A percentile compares a stretch with the other conserved stretches of the same genome.
These are phyloP conservation scores for Colius striatus DNA, from an alignment of 2,113 vertebrate genomes.

Conservation along the genomic window DNA sequence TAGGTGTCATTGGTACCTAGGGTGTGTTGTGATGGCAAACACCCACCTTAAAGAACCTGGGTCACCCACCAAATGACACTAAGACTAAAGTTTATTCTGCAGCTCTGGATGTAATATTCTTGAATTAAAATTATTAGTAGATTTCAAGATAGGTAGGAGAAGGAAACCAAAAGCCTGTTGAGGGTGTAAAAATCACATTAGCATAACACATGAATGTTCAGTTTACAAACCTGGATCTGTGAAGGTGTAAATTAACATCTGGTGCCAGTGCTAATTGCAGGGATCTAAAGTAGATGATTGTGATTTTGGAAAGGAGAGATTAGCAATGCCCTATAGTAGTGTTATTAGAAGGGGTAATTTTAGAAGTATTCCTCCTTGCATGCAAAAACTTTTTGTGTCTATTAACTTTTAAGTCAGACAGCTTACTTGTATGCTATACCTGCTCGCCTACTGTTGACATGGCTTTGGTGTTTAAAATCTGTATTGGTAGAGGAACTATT, in stretches of 20 bases:
- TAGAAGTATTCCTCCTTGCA: conserved; percentile 4
- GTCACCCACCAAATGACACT: not conserved
- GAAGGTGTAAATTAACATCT: conserved; percentile 71
- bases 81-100: not conserved
- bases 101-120: not conserved
- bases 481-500: not conserved
- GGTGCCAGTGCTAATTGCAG: conserved; percentile 56
- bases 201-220: not conserved
- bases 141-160: not conserved
- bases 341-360: conserved; percentile 46
- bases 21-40: not conserved
- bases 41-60: not conserved
- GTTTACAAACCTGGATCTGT: conserved; percentile 46
- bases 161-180: conserved; percentile 1
- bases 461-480: not conserved
- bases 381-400: not conserved
- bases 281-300: conserved; percentile 43
- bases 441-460: not conserved
- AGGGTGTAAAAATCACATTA: conserved; percentile 54
- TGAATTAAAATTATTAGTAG: not conserved
- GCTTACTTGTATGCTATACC: not conserved
- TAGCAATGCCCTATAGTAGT: conserved; percentile 8
- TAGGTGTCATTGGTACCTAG: not conserved
- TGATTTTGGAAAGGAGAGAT: conserved; percentile 31
- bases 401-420: conserved; percentile 29